Conservation (phyloP, 2,888 invertebrate genomes). For the Pycnomerus fuliginosus region DNA sequence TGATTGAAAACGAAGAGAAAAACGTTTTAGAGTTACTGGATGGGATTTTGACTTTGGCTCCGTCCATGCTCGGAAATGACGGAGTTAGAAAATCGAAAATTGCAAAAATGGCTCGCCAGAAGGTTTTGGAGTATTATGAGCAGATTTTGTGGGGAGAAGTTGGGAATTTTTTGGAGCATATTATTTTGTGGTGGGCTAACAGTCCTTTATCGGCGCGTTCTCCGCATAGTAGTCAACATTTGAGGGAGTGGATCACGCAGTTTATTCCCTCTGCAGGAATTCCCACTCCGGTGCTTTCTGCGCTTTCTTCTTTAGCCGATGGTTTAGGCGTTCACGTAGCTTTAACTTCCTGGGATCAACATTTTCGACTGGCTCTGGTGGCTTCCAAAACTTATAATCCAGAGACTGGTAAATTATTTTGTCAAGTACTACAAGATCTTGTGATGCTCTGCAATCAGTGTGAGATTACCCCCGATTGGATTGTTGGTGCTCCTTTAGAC, state of each 20-base stretch:
- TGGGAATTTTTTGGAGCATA: constrained; percentile 76
- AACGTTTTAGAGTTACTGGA: constrained; percentile 64
- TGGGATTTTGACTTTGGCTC: constrained; percentile 60
- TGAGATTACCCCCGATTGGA: constrained; percentile 70
- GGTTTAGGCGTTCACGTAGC: constrained; percentile 76
- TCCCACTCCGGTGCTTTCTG: constrained; percentile 68
- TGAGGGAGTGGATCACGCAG: constrained; percentile 64
- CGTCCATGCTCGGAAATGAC: constrained; percentile 61
- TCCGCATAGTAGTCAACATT: constrained; percentile 64
- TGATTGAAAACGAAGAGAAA: constrained; percentile 67
- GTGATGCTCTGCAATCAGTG: constrained; percentile 74
- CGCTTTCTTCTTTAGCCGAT: constrained; percentile 73
- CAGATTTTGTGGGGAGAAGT: constrained; percentile 79
- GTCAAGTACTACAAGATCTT: constrained; percentile 67
- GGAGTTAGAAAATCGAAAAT: constrained; percentile 61
- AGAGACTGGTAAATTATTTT: constrained; percentile 55
- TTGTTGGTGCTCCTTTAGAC: constrained; percentile 70
- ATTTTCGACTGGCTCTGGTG: constrained; percentile 57
- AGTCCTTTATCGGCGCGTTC: constrained; percentile 69
- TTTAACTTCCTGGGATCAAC: constrained; percentile 79
- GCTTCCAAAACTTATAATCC: constrained; percentile 49
- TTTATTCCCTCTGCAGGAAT: constrained; percentile 58
- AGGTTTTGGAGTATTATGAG: constrained; percentile 69
- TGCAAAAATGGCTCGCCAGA: constrained; percentile 61
- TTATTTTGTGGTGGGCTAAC: constrained; percentile 81